Conservation (phyloP, 2,888 invertebrate species). For the Glaucopsyche alexis region DNA sequence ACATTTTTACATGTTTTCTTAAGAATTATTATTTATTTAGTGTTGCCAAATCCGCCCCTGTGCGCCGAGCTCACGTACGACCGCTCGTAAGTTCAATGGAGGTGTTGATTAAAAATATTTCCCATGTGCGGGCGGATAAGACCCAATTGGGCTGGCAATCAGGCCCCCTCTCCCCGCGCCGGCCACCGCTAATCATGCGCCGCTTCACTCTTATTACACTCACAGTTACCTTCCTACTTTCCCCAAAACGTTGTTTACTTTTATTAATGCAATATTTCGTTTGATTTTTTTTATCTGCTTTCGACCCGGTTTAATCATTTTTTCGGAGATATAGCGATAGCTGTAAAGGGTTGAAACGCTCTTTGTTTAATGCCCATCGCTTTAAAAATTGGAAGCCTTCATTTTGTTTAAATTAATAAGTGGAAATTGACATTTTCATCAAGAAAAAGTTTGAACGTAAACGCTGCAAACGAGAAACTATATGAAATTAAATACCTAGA, state of each 20-base stretch:
- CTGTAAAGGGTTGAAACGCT: not conserved
- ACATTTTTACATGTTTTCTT: not conserved
- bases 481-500: too few relatives aligned
- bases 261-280: constrained; percentile 29
- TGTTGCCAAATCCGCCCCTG: constrained; percentile 58
- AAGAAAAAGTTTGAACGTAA: too few relatives aligned
- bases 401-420: not conserved
- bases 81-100: constrained; percentile 81
- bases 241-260: constrained; percentile 32
- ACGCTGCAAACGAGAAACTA: too few relatives aligned
- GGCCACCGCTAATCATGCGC: constrained; percentile 70
- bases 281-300: constrained; percentile 12
- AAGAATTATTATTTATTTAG: constrained; percentile 35
- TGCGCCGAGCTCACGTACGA: constrained; percentile 72
- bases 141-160: constrained; percentile 80
- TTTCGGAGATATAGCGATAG: not conserved
- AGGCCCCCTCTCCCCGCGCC: constrained; percentile 52
- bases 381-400: not conserved
- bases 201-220: constrained; percentile 51
- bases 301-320: not conserved
- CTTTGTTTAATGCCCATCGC: not conserved
- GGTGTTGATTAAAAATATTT: constrained; percentile 82
- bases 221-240: constrained; percentile 34
- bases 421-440: too few relatives aligned
- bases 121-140: constrained; percentile 80